These are phyloP conservation scores for Cebidichthys violaceus DNA, from an alignment of 2,113 vertebrate species.

Conservation along the genomic window DNA sequence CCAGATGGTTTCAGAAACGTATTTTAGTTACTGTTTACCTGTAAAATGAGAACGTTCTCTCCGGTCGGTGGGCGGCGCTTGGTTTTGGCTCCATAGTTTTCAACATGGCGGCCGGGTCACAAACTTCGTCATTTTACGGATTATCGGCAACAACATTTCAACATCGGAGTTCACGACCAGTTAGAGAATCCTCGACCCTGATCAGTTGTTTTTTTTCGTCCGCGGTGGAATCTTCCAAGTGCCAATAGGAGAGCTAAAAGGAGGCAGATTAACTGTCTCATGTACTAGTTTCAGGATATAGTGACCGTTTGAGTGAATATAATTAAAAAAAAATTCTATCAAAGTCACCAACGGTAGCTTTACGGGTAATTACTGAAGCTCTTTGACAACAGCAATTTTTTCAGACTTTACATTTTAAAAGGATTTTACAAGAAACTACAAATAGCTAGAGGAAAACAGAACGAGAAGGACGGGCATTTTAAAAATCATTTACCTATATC, in stretches of 20 bases:
- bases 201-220: no score
- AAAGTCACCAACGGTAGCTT: not conserved
- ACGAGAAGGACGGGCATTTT: not conserved
- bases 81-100: no score
- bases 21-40: not conserved
- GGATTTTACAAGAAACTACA: not conserved
- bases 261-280: not conserved
- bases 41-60: not conserved
- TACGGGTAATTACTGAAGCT: not conserved
- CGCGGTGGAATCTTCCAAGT: not conserved
- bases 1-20: not conserved
- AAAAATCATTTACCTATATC: not conserved
- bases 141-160: no score
- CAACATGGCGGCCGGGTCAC: no score
- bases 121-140: no score
- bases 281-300: not conserved
- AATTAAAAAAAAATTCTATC: not conserved
- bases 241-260: not conserved
- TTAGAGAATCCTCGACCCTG: no score
- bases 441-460: not conserved
- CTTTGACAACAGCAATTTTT: not conserved
- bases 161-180: no score
- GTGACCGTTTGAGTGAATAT: not conserved
- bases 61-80: no score
- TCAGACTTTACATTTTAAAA: not conserved